Base-by-base conservation (phyloP, 2,797 vertebrate genomes). In the Diplodus sargus region DNA sequence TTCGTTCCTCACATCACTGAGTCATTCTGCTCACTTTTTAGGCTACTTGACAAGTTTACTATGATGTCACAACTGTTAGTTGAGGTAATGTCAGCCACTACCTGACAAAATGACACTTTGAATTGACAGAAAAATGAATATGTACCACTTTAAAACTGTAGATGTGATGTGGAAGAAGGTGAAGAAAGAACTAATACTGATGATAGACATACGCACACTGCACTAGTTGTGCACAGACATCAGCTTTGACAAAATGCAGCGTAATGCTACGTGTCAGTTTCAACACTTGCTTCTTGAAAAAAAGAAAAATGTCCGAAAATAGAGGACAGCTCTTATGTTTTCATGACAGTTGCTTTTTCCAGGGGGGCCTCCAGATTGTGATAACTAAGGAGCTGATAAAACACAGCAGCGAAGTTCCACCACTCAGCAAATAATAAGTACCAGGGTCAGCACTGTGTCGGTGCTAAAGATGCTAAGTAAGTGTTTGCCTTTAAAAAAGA, bases 391-490 rank as follows among this genome's bases (percentile, higher is more conserved):
- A 25, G 39, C 69, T 74, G 64, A 59, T 66, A 56, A 67, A 72
- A 5, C 47, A 59, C 67, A 43, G 53, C 60, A 34, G 49, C 20
- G 13, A 30, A 25, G 48, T 59, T 34, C 9, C 17, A 43, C 43
- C 53, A 61, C 76, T 85, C 78, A 70, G 87, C 79, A 74, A 70
- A 78, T 84, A 73, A 52, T 68, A 63, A 48, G 30, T 14, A 63
- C 51, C 56, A 9, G 70, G 54, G 53, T 88, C 79, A 84, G 84
- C 81, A 78, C 51, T 56, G 70, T 82, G 81, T 74, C 76, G 82
- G 28, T 82, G 70, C 57, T 62, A 84, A 73, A 84, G 70, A 80
- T 78, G 81, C 74, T 63, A 82, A 81, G 62, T 53, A 47, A 64
- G 67, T n/a, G 3, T 54, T 59, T 63, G 67, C 48, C 0, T 42